Evolutionary conservation across 2,113 vertebrate species (phyloP), one percentile per base, ranked within the genome.

Genomic region (Phainopepla nitens): DNA sequence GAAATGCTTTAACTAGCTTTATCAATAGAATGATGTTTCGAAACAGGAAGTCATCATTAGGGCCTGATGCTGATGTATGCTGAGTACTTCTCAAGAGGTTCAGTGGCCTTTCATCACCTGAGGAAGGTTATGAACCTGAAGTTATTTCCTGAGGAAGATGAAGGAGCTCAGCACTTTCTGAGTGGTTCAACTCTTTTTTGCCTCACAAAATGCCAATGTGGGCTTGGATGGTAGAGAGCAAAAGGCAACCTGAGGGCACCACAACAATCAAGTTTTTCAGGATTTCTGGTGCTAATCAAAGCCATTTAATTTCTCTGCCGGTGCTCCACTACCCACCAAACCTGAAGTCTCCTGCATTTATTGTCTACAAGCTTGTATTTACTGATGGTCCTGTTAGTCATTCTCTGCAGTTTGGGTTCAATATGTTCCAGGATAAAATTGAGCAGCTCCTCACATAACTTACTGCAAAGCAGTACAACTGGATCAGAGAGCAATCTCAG

Each of bases 401-500:
- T 95, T 85, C 87, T 57, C 88, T 96, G 90, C n/a, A 23, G 56
- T 89, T 60, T 68, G 77, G 80, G 97, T 96, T 97, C 96, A 12
- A 77, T 17, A 54, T 95, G 96, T 97, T 95, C 95, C 93, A 71
- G 83, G 58, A 85, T 44, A 42, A 71, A 92, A 83, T 8, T 72
- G 71, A 91, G 86, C 94, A 95, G 54, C 79, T 93, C 66, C 87
- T 97, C 91, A 70, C 89, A 76, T 81, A 93, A 79, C 84, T 95
- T 81, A 97, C 95, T 64, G 20, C 82, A 42, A 89, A 95, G 76
- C 50, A 94, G 89, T 80, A 77, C 76, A 84, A 92, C 81, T 95
- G 95, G 97, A 95, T 92, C 87, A 93, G 88, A 88, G 83, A 82
- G 75, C 89, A 85, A 92, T 95, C 97, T 96, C 75, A 64, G 87